Base-by-base conservation (phyloP, 2,113 vertebrate species). In the Elaphurus davidianus region DNA sequence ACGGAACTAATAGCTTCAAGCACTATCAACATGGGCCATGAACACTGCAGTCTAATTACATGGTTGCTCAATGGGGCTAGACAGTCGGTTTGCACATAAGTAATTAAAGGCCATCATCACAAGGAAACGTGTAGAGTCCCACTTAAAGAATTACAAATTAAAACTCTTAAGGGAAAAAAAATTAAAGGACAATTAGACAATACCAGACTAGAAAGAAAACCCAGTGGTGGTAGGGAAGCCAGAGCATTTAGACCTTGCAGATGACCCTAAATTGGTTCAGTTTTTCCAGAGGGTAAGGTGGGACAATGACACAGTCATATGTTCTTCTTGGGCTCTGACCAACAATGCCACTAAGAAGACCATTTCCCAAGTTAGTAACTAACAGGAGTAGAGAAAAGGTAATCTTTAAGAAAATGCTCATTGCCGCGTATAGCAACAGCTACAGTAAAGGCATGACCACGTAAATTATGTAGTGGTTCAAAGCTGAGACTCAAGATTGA, bases 401-500 rank as follows among this genome's bases (percentile, higher is more conserved):
- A 9, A 3, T 25, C 30, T 79, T 90, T 45, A 59, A 1, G 0
- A 89, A 85, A 57, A 76, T 21, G 52, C 25, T 74, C 8, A 2
- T 1, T 57, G 67, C 82, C 2, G 6, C 43, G 6, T 14, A 2
- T 11, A 25, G 57, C 11, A n/a, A 57, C 21, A 40, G 79, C 36
- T 5, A 25, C 4, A 30, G 87, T 11, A 43, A 71, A 25, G n/a
- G 60, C 27, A 3, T 3, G 9, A n/a, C 1, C 4, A 12, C 0
- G 14, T 62, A 25, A 13, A 79, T 36, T 2, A 27, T 0, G 6
- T 5, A 4, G 43, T 8, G 45, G 40, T n/a, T 60, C 19, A 33
- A 36, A 50, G 59, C 64, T 64, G 23, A 27, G 45, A 19, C 57
- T 67, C 21, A 1, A 40, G 3, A 76, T 19, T 19, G 9, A 87